Percentiles rank a stretch among this genome's conserved stretches.
phyloP scores from a whole-genome alignment of 2,113 vertebrate species.

The Sphaerodactylus townsendi region DNA sequence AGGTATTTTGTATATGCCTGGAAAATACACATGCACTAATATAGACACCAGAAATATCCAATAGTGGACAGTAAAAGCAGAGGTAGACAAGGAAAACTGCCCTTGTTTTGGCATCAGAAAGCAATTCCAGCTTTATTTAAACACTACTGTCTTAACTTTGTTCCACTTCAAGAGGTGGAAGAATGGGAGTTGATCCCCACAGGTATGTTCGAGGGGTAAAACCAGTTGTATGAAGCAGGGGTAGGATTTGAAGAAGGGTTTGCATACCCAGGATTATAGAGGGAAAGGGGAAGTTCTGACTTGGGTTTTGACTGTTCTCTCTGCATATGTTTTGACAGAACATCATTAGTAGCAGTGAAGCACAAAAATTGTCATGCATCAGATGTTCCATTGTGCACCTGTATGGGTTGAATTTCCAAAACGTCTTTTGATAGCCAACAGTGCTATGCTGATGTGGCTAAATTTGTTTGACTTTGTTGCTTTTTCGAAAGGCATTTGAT shows the following conservation, averaged over 20 bases:
- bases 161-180: slow-evolving; percentile 29
- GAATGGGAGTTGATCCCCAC: background rate
- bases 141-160: slow-evolving; percentile 51
- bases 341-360: slow-evolving; percentile 1
- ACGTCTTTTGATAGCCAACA: background rate
- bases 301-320: no score
- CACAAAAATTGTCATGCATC: background rate
- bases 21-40: background rate
- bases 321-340: background rate
- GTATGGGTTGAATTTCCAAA: background rate
- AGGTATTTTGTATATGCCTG: slow-evolving; percentile 1
- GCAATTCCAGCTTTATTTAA: slow-evolving; percentile 36
- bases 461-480: background rate
- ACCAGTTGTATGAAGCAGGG: slow-evolving; percentile 21
- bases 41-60: slow-evolving; percentile 14
- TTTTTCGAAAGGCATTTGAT: background rate
- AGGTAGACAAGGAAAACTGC: slow-evolving; percentile 13
- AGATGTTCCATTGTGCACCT: slow-evolving; percentile 13
- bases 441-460: background rate
- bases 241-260: slow-evolving; percentile 12
- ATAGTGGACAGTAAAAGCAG: background rate
- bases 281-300: background rate
- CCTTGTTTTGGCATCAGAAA: slow-evolving; percentile 45
- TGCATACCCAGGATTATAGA: no score
- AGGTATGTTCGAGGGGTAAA: slow-evolving; percentile 19